Percentiles rank a stretch among this genome's conserved stretches.
Conservation (phyloP, 2,888 invertebrate species). For the Rhamphomyia laevipes region DNA sequence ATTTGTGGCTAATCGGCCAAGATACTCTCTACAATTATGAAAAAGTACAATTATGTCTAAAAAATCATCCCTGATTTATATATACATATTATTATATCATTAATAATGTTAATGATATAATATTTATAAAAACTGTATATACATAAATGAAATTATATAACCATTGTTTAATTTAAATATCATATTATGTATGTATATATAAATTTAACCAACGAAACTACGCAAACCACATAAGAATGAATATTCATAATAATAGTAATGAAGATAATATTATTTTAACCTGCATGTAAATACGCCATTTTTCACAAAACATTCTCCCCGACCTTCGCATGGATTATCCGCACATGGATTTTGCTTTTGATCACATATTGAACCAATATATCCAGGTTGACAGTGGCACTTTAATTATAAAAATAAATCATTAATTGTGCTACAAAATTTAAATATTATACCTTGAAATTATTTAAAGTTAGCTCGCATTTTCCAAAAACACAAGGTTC, state of each 20-base stretch:
- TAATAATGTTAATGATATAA: too few species aligned
- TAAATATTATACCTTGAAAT: slow-evolving; percentile 27
- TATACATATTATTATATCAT: too few species aligned
- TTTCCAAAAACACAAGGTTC: slow-evolving; percentile 44
- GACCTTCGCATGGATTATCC: slow-evolving; percentile 58
- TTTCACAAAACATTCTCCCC: slow-evolving; percentile 59
- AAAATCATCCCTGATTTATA: too few species aligned
- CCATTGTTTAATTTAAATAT: too few species aligned
- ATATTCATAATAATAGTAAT: too few species aligned
- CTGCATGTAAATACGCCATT: slow-evolving; percentile 56
- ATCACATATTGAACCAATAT: slow-evolving; percentile 54
- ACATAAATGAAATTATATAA: too few species aligned
- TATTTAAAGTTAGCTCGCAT: slow-evolving; percentile 38
- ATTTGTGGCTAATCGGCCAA: too few species aligned
- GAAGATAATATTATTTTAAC: slow-evolving; percentile 20
- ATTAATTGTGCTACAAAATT: neutral
- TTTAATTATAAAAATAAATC: slow-evolving; percentile 22
- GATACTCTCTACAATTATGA: too few species aligned
- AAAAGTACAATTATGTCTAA: too few species aligned
- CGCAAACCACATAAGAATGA: too few species aligned
- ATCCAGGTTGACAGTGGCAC: slow-evolving; percentile 58
- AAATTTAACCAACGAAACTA: neutral
- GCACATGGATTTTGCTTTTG: slow-evolving; percentile 59
- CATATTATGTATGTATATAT: neutral
- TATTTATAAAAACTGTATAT: too few species aligned